These are phyloP conservation scores for Oxyruncus cristatus DNA, from an alignment of 2,113 vertebrate genomes.

Conservation along the genomic window DNA sequence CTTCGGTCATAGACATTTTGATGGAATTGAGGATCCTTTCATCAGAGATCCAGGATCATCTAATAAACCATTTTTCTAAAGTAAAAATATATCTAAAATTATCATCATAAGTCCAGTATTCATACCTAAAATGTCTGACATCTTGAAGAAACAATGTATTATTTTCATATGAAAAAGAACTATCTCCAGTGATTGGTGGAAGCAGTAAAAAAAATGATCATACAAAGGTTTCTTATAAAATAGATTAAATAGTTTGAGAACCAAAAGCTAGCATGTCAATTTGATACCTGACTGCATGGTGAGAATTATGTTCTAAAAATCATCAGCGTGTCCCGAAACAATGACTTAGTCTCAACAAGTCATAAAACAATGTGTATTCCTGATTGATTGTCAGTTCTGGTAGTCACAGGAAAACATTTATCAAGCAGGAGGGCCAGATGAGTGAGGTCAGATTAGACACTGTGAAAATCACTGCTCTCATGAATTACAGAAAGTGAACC, in stretches of 20 bases:
- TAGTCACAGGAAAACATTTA: constrained; percentile 13
- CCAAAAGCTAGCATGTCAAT: background rate
- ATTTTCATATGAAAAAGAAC: background rate
- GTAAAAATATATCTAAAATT: background rate
- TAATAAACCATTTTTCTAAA: background rate
- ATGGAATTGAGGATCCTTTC: background rate
- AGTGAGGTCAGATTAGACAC: background rate
- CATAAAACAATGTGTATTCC: background rate
- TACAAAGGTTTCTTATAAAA: background rate
- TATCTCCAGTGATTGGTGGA: background rate
- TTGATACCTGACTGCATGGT: background rate
- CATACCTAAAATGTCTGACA: background rate
- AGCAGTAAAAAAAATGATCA: background rate
- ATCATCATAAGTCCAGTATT: background rate
- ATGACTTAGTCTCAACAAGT: background rate
- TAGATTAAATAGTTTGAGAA: background rate
- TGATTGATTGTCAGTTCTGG: background rate
- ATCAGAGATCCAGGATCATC: background rate
- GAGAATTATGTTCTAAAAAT: background rate
- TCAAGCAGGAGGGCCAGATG: background rate
- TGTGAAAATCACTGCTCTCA: background rate
- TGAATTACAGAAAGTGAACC: background rate
- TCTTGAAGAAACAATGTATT: background rate
- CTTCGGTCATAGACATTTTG: background rate
- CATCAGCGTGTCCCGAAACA: background rate